Conservation (phyloP, 2,888 invertebrate species). For the Morpho deidamia region DNA sequence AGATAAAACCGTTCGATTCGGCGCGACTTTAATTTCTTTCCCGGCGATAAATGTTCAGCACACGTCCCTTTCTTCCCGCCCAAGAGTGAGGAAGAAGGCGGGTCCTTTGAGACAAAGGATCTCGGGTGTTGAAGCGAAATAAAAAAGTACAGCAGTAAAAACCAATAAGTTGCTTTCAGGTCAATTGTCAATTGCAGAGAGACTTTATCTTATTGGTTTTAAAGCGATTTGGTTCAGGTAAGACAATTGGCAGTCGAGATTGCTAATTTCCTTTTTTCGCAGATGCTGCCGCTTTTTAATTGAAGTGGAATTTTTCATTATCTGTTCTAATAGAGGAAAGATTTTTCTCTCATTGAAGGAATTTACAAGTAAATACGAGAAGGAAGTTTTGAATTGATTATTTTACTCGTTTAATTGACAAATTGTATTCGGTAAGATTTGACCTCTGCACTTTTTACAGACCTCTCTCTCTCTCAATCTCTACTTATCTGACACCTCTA, state of each 20-base stretch:
- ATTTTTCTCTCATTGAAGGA: too few species aligned
- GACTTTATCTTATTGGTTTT: constrained; percentile 18
- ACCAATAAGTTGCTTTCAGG: constrained; percentile 33
- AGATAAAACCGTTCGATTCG: constrained; percentile 74
- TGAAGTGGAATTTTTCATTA: background rate
- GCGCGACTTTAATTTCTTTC: constrained; percentile 74
- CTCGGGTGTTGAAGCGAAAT: constrained; percentile 50
- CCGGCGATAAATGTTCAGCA: constrained; percentile 62
- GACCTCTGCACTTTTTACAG: too few species aligned
- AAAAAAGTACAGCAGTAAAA: constrained; percentile 28
- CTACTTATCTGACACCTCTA: too few species aligned
- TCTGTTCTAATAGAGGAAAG: background rate
- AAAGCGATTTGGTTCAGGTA: constrained; percentile 20
- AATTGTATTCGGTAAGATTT: too few species aligned
- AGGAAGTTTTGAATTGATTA: too few species aligned
- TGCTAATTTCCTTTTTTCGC: constrained; percentile 4
- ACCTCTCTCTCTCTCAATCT: too few species aligned
- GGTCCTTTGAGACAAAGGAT: constrained; percentile 50
- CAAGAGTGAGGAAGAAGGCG: constrained; percentile 37
- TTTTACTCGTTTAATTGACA: too few species aligned
- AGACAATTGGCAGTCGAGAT: constrained; percentile 4
- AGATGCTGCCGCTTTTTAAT: background rate
- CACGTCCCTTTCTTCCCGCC: constrained; percentile 41
- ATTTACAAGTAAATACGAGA: too few species aligned
- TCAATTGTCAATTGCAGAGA: constrained; percentile 28